Conservation (phyloP, 1,140 invertebrate species). For the Zaprionus capensis region DNA sequence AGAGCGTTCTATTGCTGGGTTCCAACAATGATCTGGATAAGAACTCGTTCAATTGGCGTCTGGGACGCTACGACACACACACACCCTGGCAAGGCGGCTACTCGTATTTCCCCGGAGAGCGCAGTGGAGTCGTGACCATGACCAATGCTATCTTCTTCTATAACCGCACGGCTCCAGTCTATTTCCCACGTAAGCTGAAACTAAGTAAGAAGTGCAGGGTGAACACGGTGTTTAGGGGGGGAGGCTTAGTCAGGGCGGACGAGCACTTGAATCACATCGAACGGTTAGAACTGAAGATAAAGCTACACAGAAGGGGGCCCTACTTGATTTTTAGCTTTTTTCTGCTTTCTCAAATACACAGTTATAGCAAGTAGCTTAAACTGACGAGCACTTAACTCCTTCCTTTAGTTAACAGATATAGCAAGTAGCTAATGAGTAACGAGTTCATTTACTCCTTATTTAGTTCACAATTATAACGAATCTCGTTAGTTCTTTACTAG, state of each 20-base stretch:
- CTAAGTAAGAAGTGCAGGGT: neutral
- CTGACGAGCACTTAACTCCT: too few relatives aligned
- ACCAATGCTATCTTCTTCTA: conserved; percentile 79
- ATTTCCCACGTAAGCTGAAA: conserved; percentile 44
- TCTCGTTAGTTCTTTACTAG: too few relatives aligned
- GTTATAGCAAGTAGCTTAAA: too few relatives aligned
- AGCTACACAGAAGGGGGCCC: too few relatives aligned
- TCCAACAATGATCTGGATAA: conserved; percentile 64
- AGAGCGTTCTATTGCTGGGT: conserved; percentile 91
- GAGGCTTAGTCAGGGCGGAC: neutral
- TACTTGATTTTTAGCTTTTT: too few relatives aligned
- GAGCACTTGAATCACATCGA: too few relatives aligned
- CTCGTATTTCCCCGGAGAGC: conserved; percentile 73
- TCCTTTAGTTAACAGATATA: too few relatives aligned
- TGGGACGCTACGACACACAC: conserved; percentile 64
- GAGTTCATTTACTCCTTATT: too few relatives aligned
- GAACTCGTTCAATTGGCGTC: conserved; percentile 80
- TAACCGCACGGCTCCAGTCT: conserved; percentile 58
- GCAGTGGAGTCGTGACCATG: conserved; percentile 72
- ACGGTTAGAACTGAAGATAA: too few relatives aligned
- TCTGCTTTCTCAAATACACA: too few relatives aligned
- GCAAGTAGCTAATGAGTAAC: too few relatives aligned
- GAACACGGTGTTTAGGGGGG: neutral
- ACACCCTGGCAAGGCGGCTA: conserved; percentile 79
- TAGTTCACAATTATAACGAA: too few relatives aligned